Conservation (phyloP, 2,113 vertebrate genomes). For the Tringa solitaria region DNA sequence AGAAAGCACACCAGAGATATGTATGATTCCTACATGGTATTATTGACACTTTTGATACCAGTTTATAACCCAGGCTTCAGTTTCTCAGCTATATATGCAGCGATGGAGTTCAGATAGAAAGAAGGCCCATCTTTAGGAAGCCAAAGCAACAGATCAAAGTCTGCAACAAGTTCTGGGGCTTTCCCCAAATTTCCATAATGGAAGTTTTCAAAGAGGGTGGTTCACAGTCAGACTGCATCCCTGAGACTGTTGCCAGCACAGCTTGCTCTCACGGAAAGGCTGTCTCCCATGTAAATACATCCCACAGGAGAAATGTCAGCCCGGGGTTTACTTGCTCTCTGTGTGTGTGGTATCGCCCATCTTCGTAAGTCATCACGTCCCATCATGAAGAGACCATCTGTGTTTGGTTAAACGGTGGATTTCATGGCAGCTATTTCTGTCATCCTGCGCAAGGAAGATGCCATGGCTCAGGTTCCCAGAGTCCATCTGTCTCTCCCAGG, state of each 20-base stretch:
- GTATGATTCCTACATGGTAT: not conserved
- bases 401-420: conserved; percentile 35
- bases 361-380: conserved; percentile 26
- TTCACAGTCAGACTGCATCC: not conserved
- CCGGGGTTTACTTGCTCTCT: not conserved
- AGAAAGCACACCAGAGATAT: not conserved
- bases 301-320: not conserved
- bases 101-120: not conserved
- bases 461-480: not conserved
- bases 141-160: not conserved
- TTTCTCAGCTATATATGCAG: not conserved
- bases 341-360: not conserved
- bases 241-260: not conserved
- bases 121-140: not conserved
- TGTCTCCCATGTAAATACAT: conserved; percentile 3
- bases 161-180: not conserved
- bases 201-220: not conserved
- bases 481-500: conserved; percentile 37
- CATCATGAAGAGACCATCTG: conserved; percentile 43
- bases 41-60: not conserved
- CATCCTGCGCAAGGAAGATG: conserved; percentile 26
- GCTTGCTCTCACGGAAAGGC: conserved; percentile 32
- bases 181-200: not conserved
- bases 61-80: not conserved
- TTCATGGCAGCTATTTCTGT: conserved; percentile 62